A percentile compares a stretch with the other conserved stretches of the same genome.
phyloP scores from a whole-genome alignment of 2,113 vertebrate genomes.

The Carlito syrichta region DNA sequence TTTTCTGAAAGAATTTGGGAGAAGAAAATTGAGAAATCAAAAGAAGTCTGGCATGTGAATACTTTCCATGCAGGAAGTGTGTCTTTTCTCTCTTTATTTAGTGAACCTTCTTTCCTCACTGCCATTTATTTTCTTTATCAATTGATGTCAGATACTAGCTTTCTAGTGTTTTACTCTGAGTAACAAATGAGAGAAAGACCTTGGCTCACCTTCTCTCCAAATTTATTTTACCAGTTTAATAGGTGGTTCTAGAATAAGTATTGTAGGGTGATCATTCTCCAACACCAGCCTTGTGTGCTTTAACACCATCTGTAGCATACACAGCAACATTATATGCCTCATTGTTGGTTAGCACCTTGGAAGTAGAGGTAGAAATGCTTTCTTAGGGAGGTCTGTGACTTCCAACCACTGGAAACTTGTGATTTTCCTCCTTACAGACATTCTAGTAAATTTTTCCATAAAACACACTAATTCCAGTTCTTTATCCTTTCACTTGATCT shows the following conservation, averaged over 20 bases:
- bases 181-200: not conserved
- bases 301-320: not conserved
- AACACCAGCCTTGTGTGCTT: not conserved
- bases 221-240: not conserved
- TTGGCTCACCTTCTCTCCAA: not conserved
- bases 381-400: not conserved
- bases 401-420: not conserved
- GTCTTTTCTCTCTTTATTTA: not conserved
- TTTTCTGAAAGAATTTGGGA: not conserved
- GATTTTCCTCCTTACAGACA: not conserved
- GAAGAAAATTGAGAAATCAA: not conserved
- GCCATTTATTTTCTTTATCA: not conserved
- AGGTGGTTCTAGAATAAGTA: not conserved
- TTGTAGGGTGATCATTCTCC: not conserved
- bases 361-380: not conserved
- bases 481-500: not conserved
- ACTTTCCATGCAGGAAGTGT: not conserved
- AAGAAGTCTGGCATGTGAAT: not conserved
- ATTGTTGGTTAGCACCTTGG: accelerated
- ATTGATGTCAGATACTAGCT: not conserved
- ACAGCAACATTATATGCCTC: not conserved
- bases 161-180: not conserved
- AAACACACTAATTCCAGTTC: not conserved
- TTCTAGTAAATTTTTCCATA: not conserved
- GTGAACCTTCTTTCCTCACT: not conserved